Evolutionary conservation across 2,888 invertebrate species (phyloP), one percentile per base, ranked within the genome.

Genomic region (Dromius quadrimaculatus): DNA sequence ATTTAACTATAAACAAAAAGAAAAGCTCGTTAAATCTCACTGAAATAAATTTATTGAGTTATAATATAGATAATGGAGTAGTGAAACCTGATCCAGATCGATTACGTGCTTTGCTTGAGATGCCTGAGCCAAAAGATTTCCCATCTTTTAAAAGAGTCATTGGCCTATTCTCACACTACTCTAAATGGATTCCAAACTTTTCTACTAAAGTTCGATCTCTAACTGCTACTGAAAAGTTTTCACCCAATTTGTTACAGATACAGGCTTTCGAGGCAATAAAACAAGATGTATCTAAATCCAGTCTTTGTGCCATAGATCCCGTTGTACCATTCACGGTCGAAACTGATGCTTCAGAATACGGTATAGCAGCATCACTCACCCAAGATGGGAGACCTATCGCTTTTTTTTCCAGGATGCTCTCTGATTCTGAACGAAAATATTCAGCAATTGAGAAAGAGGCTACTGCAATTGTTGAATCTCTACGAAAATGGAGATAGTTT

Each of bases 361-460:
- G 22, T 3, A 50, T 50, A 11, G 50, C 11, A 50, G 50, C 50
- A 22, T 22, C 22, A 1, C 28, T 50, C 2, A 23, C 20, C 8
- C 50, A 50, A 22, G 13, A 9, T 23, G 22, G 17, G 4, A 4
- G 50, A 22, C 50, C 50, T 11, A 22, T 50, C 5, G 70, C 70
- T 15, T 71, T 74, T 28, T 71, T 71, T 54, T 71, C 71, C 19
- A 66, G 71, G 41, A 69, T 66, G 8, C 22, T 73, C 20, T n/a
- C 32, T 20, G 36, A 69, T 13, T 59, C 22, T n/a, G 74, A 74
- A 71, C 47, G 38, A 19, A 20, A 43, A 1, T 72, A 74, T 36
- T 71, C 75, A 13, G 13, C 71, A 6, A 70, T 75, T 17, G 73
- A 74, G 61, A 75, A 75, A 38, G 73, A 74, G 64, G 74, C 74